Percentiles rank a stretch among this genome's conserved stretches.
phyloP scores from a whole-genome alignment of 2,888 invertebrate genomes.

The Mythimna albipuncta region DNA sequence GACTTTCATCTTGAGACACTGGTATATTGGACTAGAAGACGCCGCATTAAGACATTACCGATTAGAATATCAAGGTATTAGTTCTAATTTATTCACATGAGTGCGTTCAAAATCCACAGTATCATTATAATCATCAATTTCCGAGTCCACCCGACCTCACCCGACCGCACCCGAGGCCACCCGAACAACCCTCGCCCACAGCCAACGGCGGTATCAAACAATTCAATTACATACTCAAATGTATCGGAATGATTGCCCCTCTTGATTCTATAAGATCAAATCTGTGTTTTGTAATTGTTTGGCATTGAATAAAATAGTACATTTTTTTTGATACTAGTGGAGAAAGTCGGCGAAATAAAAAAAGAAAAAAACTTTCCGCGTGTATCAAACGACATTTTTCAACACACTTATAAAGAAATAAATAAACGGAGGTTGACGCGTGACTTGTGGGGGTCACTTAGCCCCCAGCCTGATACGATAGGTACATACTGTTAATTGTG shows the following conservation, averaged over 20 bases:
- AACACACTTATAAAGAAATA: neutral
- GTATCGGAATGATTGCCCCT: conserved; percentile 67
- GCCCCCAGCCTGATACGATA: too few relatives aligned
- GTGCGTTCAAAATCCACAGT: conserved; percentile 1
- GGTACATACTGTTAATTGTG: too few relatives aligned
- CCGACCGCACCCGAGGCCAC: conserved; percentile 7
- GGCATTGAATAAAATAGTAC: too few relatives aligned
- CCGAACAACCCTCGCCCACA: conserved; percentile 42
- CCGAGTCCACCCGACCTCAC: conserved; percentile 18
- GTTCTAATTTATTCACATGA: conserved; percentile 2
- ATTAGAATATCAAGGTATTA: too few relatives aligned
- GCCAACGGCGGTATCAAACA: conserved; percentile 56
- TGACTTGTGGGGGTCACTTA: too few relatives aligned
- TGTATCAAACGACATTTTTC: neutral
- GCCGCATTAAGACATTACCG: too few relatives aligned
- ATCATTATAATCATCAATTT: conserved; percentile 16
- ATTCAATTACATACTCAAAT: conserved; percentile 64
- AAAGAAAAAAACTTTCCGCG: too few relatives aligned
- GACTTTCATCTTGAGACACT: too few relatives aligned
- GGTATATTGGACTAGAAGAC: too few relatives aligned
- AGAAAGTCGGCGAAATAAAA: too few relatives aligned
- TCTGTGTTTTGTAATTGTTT: conserved; percentile 3
- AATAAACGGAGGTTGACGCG: too few relatives aligned
- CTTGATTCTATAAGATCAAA: conserved; percentile 3
- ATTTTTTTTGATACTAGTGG: too few relatives aligned